Evolutionary conservation across 2,113 vertebrate species (phyloP).

Genomic region (Lipophrys pholis): DNA sequence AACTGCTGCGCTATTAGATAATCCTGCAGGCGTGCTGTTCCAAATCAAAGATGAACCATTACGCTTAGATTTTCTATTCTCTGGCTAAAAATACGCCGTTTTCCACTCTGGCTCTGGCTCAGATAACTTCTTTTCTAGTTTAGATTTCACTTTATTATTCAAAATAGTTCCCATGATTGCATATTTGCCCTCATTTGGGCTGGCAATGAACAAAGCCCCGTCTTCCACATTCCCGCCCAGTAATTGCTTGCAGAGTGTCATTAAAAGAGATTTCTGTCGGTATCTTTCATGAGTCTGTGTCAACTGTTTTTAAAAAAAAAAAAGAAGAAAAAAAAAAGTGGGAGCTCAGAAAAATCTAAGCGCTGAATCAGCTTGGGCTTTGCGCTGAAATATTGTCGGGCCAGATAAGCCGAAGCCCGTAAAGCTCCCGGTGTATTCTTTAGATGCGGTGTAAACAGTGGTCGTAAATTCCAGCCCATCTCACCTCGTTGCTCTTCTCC

Average conservation of each 20-base stretch:
- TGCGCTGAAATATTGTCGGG: background rate
- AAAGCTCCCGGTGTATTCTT: background rate
- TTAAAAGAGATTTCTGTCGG: slow-evolving; percentile 20
- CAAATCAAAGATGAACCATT: too few species aligned
- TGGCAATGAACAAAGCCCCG: slow-evolving; percentile 20
- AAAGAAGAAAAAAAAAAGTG: too few species aligned
- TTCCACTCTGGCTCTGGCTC: too few species aligned
- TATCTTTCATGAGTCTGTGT: slow-evolving; percentile 22
- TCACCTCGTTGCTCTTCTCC: slow-evolving; percentile 20
- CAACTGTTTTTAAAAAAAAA: slow-evolving; percentile 30
- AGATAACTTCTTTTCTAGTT: too few species aligned
- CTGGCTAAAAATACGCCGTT: too few species aligned
- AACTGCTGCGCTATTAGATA: too few species aligned
- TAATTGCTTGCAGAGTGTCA: slow-evolving; percentile 11
- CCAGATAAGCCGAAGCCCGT: slow-evolving; percentile 9
- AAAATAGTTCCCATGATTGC: too few species aligned
- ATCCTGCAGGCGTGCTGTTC: too few species aligned
- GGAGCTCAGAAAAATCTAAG: background rate
- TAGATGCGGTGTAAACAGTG: too few species aligned
- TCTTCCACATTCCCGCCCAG: slow-evolving; percentile 8
- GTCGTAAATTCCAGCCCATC: background rate
- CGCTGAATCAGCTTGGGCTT: slow-evolving; percentile 4
- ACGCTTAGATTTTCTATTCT: too few species aligned
- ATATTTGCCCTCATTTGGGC: slow-evolving; percentile 5
- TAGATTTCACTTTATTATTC: too few species aligned